Conservation (phyloP, 2,888 invertebrate genomes). For the Tolmerus cingulatus region DNA sequence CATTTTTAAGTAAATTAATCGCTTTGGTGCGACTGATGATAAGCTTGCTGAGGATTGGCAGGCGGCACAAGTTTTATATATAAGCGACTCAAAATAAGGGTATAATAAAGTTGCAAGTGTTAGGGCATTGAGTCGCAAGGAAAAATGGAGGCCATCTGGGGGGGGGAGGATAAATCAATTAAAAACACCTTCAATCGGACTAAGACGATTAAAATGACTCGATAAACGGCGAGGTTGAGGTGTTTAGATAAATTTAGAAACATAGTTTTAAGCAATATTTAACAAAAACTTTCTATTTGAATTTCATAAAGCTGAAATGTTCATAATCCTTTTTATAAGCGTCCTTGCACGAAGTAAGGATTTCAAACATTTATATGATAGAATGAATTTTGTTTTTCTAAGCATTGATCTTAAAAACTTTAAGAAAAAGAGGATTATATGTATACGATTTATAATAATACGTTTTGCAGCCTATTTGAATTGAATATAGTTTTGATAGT, state of each 20-base stretch:
- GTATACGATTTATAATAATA: no score
- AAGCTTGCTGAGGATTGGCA: not conserved
- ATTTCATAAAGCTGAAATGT: no score
- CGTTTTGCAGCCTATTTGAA: no score
- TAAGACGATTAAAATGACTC: constrained; percentile 22
- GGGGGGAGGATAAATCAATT: not conserved
- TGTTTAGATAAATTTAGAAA: no score
- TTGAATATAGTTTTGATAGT: no score
- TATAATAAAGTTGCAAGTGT: not conserved
- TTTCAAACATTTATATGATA: no score
- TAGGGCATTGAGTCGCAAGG: not conserved
- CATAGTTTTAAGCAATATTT: not conserved
- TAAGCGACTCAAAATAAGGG: not conserved
- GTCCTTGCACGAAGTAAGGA: no score
- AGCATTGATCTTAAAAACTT: no score
- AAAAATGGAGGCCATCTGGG: not conserved
- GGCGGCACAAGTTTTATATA: not conserved
- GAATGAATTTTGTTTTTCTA: no score
- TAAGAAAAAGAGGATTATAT: no score
- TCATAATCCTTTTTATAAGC: no score
- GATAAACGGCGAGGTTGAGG: not conserved
- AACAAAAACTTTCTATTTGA: not conserved
- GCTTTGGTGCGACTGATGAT: not conserved
- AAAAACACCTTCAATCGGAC: not conserved
- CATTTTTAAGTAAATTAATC: constrained; percentile 12